Conservation (phyloP, 2,113 vertebrate genomes). For the Pangasianodon hypophthalmus region DNA sequence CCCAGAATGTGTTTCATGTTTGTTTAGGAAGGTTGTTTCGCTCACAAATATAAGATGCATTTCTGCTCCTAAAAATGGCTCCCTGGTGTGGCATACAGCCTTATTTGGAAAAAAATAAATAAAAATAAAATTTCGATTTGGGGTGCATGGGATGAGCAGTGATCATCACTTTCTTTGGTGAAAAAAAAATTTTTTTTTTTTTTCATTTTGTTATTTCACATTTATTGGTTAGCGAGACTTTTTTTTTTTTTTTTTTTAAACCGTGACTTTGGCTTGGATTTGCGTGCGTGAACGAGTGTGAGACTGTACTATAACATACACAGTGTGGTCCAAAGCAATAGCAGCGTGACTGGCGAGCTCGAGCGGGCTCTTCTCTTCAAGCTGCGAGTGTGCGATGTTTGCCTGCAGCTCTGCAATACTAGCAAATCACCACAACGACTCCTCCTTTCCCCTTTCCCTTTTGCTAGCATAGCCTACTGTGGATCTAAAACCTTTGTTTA, state of each 20-base stretch:
- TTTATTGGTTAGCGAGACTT: not conserved
- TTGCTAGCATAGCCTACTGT: not conserved
- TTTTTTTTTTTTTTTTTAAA: conserved; percentile 30
- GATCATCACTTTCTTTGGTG: not conserved
- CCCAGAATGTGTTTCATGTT: not conserved
- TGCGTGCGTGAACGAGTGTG: conserved; percentile 10
- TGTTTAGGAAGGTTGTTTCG: too few species aligned
- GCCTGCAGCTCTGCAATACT: conserved; percentile 48
- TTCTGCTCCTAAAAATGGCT: conserved; percentile 40
- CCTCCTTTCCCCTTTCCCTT: conserved; percentile 51
- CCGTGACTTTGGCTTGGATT: conserved; percentile 40
- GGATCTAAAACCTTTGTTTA: conserved; percentile 13
- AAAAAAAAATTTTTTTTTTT: conserved; percentile 7
- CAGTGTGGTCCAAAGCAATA: conserved; percentile 53
- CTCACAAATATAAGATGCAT: conserved; percentile 2
- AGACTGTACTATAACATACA: conserved; percentile 35
- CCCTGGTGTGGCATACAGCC: conserved; percentile 12
- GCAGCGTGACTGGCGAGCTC: conserved; percentile 38
- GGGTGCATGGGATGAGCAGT: conserved; percentile 28
- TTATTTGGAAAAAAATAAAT: not conserved
- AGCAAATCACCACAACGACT: conserved; percentile 30
- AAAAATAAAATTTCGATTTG: not conserved
- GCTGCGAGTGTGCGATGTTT: conserved; percentile 34
- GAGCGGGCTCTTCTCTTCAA: conserved; percentile 7
- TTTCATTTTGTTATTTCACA: not conserved